Evolutionary conservation across 2,888 invertebrate genomes (phyloP).

Genomic region (Polydrusus cervinus): DNA sequence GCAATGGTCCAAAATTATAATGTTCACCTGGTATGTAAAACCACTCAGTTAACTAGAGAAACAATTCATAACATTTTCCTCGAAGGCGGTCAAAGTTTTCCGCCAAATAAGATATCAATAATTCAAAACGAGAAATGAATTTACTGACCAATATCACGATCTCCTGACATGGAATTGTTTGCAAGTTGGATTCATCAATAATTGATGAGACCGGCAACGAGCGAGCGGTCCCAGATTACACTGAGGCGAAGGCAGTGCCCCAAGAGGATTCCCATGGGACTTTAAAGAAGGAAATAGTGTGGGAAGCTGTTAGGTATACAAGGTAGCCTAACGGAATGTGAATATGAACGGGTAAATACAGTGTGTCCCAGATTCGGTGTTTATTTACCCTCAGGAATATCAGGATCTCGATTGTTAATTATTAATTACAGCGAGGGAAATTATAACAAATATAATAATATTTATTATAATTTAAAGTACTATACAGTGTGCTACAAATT

Average conservation of each 20-base stretch:
- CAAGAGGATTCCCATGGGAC: conserved; percentile 20
- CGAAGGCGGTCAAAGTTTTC: neutral
- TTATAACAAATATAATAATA: no score
- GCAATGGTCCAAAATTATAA: no score
- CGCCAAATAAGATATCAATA: conserved; percentile 54
- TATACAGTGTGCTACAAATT: no score
- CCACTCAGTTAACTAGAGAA: neutral
- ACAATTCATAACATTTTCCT: neutral
- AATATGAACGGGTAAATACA: neutral
- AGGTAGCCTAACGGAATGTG: conserved; percentile 5
- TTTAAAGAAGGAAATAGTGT: conserved; percentile 41
- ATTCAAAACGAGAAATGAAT: conserved; percentile 58
- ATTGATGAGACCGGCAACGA: conserved; percentile 49
- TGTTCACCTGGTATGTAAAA: no score
- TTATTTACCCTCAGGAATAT: neutral
- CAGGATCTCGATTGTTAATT: no score
- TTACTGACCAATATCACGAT: conserved; percentile 60
- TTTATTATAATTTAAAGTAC: no score
- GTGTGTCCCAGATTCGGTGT: neutral
- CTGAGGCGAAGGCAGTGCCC: conserved; percentile 25
- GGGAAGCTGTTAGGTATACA: conserved; percentile 33
- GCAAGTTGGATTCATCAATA: conserved; percentile 55
- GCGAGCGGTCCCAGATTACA: conserved; percentile 50
- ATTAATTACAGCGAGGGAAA: no score
- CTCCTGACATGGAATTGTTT: conserved; percentile 54